A percentile compares a stretch with the other conserved stretches of the same genome.
Conservation (phyloP, 2,888 invertebrate species). For the Adelognathus sp. region DNA sequence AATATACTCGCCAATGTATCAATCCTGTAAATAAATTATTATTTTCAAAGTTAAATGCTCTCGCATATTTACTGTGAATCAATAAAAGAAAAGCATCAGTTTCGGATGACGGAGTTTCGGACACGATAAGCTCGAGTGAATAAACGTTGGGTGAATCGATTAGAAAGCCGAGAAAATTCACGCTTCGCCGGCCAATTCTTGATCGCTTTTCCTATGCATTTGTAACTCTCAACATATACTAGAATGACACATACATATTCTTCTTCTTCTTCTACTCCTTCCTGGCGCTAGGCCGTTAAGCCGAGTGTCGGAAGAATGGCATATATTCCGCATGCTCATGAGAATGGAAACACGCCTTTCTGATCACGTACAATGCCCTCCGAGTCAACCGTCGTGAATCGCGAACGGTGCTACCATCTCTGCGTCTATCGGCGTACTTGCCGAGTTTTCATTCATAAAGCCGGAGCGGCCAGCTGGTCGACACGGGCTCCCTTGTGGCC, state of each 20-base stretch:
- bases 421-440: neutral
- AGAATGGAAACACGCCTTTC: too few relatives aligned
- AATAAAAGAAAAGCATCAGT: neutral
- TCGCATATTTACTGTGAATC: neutral
- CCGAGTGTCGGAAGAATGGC: too few relatives aligned
- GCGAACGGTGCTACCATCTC: conserved; percentile 41
- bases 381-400: conserved; percentile 6
- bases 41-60: conserved; percentile 55
- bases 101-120: neutral
- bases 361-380: neutral
- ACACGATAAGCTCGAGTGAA: neutral
- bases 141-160: conserved; percentile 20
- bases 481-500: neutral
- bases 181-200: neutral
- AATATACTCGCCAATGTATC: conserved; percentile 51
- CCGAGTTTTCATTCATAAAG: conserved; percentile 32
- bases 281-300: too few relatives aligned
- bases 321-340: too few relatives aligned
- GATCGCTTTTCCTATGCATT: conserved; percentile 9
- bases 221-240: too few relatives aligned
- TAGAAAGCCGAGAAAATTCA: conserved; percentile 15
- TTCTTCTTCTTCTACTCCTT: too few relatives aligned
- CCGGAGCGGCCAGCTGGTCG: conserved; percentile 13
- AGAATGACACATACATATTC: too few relatives aligned
- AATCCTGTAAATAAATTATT: conserved; percentile 63